phyloP scores from a whole-genome alignment of 2,797 vertebrate genomes.

The Acrossocheilus fasciatus region DNA sequence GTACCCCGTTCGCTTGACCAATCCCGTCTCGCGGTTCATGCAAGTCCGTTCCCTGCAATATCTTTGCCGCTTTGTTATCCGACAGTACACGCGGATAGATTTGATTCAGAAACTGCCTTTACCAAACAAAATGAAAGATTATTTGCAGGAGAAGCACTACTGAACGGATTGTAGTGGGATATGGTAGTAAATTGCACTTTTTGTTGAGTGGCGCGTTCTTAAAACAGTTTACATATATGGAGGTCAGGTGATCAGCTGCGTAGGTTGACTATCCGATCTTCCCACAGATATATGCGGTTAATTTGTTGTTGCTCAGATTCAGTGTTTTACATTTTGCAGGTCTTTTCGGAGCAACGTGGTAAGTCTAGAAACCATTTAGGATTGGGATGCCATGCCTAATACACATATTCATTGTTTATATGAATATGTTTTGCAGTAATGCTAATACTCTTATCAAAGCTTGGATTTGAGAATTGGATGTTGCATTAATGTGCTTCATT shows the following conservation, averaged over 20 bases:
- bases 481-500: slow-evolving; percentile 7
- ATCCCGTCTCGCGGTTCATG: slow-evolving; percentile 97
- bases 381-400: slow-evolving; percentile 5
- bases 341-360: not conserved
- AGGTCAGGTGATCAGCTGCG: slow-evolving; percentile 79
- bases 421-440: slow-evolving; percentile 10
- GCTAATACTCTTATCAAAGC: slow-evolving; percentile 7
- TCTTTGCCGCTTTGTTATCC: slow-evolving; percentile 97
- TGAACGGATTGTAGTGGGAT: slow-evolving; percentile 84
- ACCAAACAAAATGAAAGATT: slow-evolving; percentile 99
- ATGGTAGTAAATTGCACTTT: slow-evolving; percentile 93
- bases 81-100: slow-evolving; percentile 98
- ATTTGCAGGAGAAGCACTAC: slow-evolving; percentile 99
- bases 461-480: not conserved
- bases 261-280: slow-evolving; percentile 70
- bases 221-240: slow-evolving; percentile 90
- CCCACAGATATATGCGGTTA: slow-evolving; percentile 66
- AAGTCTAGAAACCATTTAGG: slow-evolving; percentile 2
- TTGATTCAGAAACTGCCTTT: slow-evolving; percentile 99
- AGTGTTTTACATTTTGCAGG: slow-evolving; percentile 37
- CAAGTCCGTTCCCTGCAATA: slow-evolving; percentile 99
- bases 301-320: slow-evolving; percentile 69
- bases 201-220: slow-evolving; percentile 88
- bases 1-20: slow-evolving; percentile 96
- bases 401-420: not conserved